Evolutionary conservation across 2,797 vertebrate genomes (phyloP), one percentile per base, ranked within the genome.

Genomic region (Enteromius radiatus): DNA sequence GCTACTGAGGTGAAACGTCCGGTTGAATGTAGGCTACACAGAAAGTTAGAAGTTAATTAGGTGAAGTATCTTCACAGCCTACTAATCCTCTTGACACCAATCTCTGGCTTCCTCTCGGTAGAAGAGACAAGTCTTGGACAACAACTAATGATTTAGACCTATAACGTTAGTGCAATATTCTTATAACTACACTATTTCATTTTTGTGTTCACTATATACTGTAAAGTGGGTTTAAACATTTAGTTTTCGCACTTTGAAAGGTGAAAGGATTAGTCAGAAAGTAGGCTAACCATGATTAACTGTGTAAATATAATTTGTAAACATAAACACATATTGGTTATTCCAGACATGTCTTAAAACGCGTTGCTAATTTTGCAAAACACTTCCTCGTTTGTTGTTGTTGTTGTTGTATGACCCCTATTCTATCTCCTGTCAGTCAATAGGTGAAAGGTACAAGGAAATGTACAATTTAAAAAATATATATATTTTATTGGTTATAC

Each of bases 21-120:
- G 45, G 19, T 21, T 33, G 43, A 28, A 56, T 52, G 41, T n/a
- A n/a, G n/a, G n/a, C n/a, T 26, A 19, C 74, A 69, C 47, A 45
- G 49, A 68, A 76, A 82, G 36, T 41, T 68, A 28, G 12, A 81
- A 21, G 45, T 76, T 61, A 70, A 76, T 73, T 64, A 63, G 74
- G 31, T 70, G 47, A 77, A 61, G 47, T 59, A 59, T 82, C 43
- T 78, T 28, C 47, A 38, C 19, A n/a, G 43, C 28, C 69, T n/a
- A 7, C 49, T 83, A 83, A 87, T 83, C 78, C 54, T 63, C 38
- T 77, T 73, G 70, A 79, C 75, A 71, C 61, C 65, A 84, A 65
- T 85, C 75, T 82, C 11, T 26, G 47, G 10, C 49, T 74, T 81
- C 68, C 31, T 73, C 10, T 14, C 21, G 17, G 19, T 49, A 21